Conservation (phyloP, 37 sponge, comb jelly and placozoan genomes). For the Agelas oroides region DNA sequence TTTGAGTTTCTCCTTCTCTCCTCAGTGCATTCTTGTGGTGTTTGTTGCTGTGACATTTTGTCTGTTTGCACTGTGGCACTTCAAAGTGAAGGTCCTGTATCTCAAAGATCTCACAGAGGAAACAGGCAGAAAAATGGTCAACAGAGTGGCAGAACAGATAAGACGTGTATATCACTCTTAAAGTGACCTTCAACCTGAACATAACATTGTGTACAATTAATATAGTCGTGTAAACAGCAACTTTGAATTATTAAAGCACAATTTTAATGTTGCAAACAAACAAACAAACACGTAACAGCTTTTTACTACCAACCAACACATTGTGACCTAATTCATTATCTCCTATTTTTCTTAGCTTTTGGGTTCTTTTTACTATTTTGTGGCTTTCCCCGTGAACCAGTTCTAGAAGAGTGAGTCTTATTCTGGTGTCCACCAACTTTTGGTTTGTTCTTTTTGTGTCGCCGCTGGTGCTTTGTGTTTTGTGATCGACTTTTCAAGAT, state of each 20-base stretch:
- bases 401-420: neutral
- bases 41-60: neutral
- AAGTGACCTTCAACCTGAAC: no score
- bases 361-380: neutral
- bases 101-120: neutral
- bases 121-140: neutral
- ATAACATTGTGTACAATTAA: no score
- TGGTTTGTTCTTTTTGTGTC: neutral
- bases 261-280: no score
- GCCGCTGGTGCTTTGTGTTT: no score
- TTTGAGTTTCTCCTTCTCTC: no score
- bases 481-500: neutral
- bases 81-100: neutral
- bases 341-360: neutral
- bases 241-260: no score
- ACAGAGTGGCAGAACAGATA: neutral
- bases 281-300: no score
- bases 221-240: no score
- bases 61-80: conserved; percentile 1
- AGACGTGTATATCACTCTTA: neutral
- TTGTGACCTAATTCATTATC: no score
- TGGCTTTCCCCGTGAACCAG: neutral
- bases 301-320: no score
- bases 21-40: neutral
- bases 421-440: neutral